Percentiles rank a stretch among this genome's conserved stretches.
These are phyloP conservation scores for Amblyjoppa proteus DNA, from an alignment of 2,888 invertebrate genomes.

Conservation along the genomic window DNA sequence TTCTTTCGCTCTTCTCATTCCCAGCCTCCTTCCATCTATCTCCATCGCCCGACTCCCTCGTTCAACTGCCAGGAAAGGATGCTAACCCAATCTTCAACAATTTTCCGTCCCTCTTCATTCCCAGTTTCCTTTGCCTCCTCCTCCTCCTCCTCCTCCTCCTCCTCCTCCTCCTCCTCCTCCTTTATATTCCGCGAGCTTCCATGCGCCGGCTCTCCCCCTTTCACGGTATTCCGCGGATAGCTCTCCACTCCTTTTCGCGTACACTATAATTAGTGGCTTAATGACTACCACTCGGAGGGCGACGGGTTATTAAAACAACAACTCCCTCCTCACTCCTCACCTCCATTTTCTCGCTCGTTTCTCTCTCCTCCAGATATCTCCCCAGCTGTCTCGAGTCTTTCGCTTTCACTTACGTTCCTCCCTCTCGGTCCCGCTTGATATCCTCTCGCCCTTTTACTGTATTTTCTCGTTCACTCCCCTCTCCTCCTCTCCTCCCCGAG, in stretches of 20 bases:
- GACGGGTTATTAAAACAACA: constrained; percentile 84
- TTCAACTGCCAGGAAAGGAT: constrained; percentile 44
- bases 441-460: constrained; percentile 30
- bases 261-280: constrained; percentile 85
- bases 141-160: constrained; percentile 27
- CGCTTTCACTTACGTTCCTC: constrained; percentile 20
- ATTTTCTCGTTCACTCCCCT: constrained; percentile 44
- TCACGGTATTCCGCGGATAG: constrained; percentile 71
- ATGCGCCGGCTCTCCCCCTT: constrained; percentile 47
- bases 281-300: constrained; percentile 82
- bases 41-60: constrained; percentile 22
- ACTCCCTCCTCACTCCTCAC: constrained; percentile 73
- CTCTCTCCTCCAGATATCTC: constrained; percentile 63
- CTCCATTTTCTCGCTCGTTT: constrained; percentile 67
- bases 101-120: constrained; percentile 51
- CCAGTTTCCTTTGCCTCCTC: background rate
- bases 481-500: constrained; percentile 19
- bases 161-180: constrained; percentile 21
- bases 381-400: constrained; percentile 53
- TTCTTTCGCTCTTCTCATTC: constrained; percentile 45
- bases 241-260: constrained; percentile 82
- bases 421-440: constrained; percentile 9
- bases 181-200: constrained; percentile 8
- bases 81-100: constrained; percentile 64
- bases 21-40: constrained; percentile 34